phyloP scores from a whole-genome alignment of 2,888 invertebrate genomes.

The Ceriagrion tenellum region DNA sequence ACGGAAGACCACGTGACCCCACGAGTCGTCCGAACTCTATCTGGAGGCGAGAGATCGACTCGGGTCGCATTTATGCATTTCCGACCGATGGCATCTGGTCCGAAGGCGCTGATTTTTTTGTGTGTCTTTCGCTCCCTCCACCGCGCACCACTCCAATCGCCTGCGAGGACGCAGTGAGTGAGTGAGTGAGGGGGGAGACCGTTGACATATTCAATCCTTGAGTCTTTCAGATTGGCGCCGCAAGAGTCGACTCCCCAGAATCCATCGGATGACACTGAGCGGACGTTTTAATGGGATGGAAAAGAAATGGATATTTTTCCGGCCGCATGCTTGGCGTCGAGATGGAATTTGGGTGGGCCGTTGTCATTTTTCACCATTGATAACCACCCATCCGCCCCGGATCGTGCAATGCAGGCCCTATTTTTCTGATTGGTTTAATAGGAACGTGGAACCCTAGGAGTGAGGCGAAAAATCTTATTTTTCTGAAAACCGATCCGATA shows the following conservation, averaged over 20 bases:
- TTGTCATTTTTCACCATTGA: too few relatives aligned
- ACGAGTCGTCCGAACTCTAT: not conserved
- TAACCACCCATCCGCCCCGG: too few relatives aligned
- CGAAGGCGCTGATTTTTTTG: not conserved
- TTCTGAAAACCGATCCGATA: too few relatives aligned
- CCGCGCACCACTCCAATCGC: not conserved
- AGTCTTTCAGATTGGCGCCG: not conserved
- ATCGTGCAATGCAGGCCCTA: too few relatives aligned
- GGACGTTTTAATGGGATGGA: not conserved
- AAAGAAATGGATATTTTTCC: not conserved
- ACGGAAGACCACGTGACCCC: not conserved
- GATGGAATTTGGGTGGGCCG: too few relatives aligned
- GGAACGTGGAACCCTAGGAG: too few relatives aligned
- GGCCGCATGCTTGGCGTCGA: not conserved
- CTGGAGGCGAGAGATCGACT: not conserved
- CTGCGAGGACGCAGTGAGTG: not conserved
- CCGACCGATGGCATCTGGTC: not conserved
- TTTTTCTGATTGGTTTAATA: too few relatives aligned
- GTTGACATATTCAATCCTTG: not conserved
- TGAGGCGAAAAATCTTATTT: too few relatives aligned
- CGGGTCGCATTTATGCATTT: not conserved
- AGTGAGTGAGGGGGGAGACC: not conserved
- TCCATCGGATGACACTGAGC: not conserved
- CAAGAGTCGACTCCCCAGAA: not conserved
- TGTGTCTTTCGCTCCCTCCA: not conserved